A percentile compares a stretch with the other conserved stretches of the same genome.
These are phyloP conservation scores for Leguminivora glycinivorella DNA, from an alignment of 1,140 invertebrate species.

Conservation along the genomic window DNA sequence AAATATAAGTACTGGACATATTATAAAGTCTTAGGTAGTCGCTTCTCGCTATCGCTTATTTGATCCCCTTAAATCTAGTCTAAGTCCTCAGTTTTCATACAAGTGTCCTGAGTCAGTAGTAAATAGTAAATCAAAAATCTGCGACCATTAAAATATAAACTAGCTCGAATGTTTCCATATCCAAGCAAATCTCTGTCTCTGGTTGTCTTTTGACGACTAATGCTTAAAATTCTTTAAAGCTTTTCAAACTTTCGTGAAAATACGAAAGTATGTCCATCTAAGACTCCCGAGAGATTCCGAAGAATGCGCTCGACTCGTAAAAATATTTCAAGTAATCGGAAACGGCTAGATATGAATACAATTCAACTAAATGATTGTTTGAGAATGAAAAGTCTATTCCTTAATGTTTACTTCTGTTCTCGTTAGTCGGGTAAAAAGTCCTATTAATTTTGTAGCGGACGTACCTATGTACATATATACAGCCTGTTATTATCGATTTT, in stretches of 20 bases:
- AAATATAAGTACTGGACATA: no score
- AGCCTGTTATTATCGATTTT: no score
- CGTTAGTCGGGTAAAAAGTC: no score
- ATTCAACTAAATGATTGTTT: conserved; percentile 24
- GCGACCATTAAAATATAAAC: not conserved
- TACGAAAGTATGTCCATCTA: conserved; percentile 34
- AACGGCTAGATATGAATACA: conserved; percentile 36
- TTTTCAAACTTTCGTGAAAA: conserved; percentile 33
- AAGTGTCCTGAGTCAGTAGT: no score
- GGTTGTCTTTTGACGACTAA: not conserved
- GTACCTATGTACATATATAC: no score
- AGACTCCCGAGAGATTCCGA: conserved; percentile 35
- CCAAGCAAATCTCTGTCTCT: not conserved
- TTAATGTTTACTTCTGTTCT: no score
- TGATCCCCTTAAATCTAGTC: no score
- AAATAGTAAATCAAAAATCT: no score
- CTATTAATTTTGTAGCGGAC: not conserved
- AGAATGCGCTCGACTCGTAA: conserved; percentile 29
- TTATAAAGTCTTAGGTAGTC: no score
- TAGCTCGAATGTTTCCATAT: not conserved
- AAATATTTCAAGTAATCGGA: conserved; percentile 34
- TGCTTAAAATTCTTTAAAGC: conserved; percentile 29
- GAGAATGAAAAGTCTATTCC: conserved; percentile 1
- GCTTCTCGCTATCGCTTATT: no score
- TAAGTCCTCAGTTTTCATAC: no score